Percentiles rank a stretch among this genome's conserved stretches.
These are phyloP conservation scores for Antigone vipio DNA, from an alignment of 2,113 vertebrate genomes.

Conservation along the genomic window DNA sequence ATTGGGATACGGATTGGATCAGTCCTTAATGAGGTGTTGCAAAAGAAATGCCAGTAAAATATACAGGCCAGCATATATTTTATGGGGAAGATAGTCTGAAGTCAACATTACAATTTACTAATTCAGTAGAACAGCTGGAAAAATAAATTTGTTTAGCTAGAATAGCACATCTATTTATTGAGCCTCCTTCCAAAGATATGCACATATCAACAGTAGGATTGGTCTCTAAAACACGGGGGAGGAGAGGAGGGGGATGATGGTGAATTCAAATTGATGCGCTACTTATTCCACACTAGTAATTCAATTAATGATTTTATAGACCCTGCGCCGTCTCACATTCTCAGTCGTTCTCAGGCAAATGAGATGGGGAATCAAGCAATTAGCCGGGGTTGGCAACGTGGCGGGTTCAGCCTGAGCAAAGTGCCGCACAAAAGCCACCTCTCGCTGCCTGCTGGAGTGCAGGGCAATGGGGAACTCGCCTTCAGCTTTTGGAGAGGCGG, in stretches of 20 bases:
- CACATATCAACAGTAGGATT: conserved; percentile 68
- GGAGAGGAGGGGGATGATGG: conserved; percentile 29
- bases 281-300: conserved; percentile 73
- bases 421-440: background rate
- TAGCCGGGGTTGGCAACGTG: conserved; percentile 29
- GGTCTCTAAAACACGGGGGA: conserved; percentile 56
- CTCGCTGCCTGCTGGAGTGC: background rate
- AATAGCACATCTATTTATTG: conserved; percentile 72
- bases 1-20: background rate
- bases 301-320: conserved; percentile 76
- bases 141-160: conserved; percentile 73
- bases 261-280: conserved; percentile 69
- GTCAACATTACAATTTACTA: conserved; percentile 68
- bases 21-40: conserved; percentile 34
- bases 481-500: background rate
- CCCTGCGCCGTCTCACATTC: conserved; percentile 24
- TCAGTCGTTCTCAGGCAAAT: conserved; percentile 61
- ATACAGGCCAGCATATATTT: conserved; percentile 60
- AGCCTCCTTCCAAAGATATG: conserved; percentile 53
- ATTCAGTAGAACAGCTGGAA: conserved; percentile 71
- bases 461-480: background rate
- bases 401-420: conserved; percentile 7
- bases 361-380: conserved; percentile 69
- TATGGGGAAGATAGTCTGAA: conserved; percentile 67
- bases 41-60: conserved; percentile 54